phyloP scores from a whole-genome alignment of 2,113 vertebrate species.

The Hypanus sabinus region DNA sequence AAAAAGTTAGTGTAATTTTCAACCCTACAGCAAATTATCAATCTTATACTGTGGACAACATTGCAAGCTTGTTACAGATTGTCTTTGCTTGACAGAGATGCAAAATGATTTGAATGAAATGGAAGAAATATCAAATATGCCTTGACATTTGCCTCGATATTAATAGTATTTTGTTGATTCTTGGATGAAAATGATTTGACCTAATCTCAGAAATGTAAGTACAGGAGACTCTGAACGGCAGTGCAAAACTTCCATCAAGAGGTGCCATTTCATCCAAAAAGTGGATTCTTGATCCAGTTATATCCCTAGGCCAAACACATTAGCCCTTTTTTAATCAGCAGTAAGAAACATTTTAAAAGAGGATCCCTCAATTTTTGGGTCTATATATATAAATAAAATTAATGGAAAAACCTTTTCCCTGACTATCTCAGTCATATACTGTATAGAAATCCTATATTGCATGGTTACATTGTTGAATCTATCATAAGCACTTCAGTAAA shows the following conservation, averaged over 20 bases:
- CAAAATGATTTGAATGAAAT: neutral
- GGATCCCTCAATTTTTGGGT: too few relatives aligned
- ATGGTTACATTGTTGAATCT: too few relatives aligned
- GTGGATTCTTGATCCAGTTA: neutral
- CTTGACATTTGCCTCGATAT: neutral
- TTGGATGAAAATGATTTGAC: neutral
- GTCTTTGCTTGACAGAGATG: neutral
- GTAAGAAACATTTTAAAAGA: too few relatives aligned
- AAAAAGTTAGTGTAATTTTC: too few relatives aligned
- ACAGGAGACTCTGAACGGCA: neutral
- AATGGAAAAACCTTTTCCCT: too few relatives aligned
- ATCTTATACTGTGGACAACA: neutral
- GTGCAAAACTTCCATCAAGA: too few relatives aligned
- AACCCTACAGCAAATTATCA: neutral
- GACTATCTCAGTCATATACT: too few relatives aligned
- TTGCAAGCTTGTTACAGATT: neutral
- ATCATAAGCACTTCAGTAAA: too few relatives aligned
- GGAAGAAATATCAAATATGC: neutral
- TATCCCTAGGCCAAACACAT: neutral
- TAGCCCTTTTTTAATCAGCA: neutral
- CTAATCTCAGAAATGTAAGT: neutral
- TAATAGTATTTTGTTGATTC: neutral
- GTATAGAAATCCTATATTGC: too few relatives aligned
- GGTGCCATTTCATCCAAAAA: neutral
- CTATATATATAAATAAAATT: too few relatives aligned